Evolutionary conservation across 2,113 vertebrate genomes (phyloP), one percentile per base, ranked within the genome.

Genomic region (Poeciliopsis occidentalis): DNA sequence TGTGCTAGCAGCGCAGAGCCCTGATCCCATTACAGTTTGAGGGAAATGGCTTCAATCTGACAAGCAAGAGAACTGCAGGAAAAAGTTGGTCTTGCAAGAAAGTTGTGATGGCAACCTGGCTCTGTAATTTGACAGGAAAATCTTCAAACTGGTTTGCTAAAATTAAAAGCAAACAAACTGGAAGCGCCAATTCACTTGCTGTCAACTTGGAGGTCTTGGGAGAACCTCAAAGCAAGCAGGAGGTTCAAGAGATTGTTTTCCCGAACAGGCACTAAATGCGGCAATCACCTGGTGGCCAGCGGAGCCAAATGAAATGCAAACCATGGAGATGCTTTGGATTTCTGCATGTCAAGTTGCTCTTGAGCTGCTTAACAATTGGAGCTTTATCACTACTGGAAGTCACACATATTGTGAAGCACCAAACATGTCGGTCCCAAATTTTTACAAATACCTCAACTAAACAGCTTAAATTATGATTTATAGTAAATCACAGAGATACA

Each of bases 11-110:
- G 88, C 85, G 80, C 76, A 26, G 79, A 91, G 87, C 61, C 86
- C 77, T 88, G 88, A 92, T 94, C 92, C 90, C 92, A 93, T 95
- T 93, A 92, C 91, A 76, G 66, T 88, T 88, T 75, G 80, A 85
- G 75, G 83, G 87, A 83, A 92, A 91, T 67, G 41, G 78, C 89
- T 85, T 82, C 72, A 64, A 87, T 87, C 24, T 90, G 90, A 88
- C 92, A 88, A 84, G 80, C 77, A 68, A 69, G 69, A 86, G 85
- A 89, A 80, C 66, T 84, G 87, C 80, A 81, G 69, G 29, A 82
- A 87, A 51, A 92, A 92, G 89, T 91, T 91, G 85, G 73, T 75
- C 69, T 63, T 60, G 71, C 62, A 75, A 85, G 79, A 88, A 91
- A 87, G 83, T 88, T 83, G 71, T 74, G 71, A 86, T 83, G 72